A percentile compares a stretch with the other conserved stretches of the same genome.
These are phyloP conservation scores for Ernsta delagoae DNA, from an alignment of 2,888 invertebrate species.

Conservation along the genomic window DNA sequence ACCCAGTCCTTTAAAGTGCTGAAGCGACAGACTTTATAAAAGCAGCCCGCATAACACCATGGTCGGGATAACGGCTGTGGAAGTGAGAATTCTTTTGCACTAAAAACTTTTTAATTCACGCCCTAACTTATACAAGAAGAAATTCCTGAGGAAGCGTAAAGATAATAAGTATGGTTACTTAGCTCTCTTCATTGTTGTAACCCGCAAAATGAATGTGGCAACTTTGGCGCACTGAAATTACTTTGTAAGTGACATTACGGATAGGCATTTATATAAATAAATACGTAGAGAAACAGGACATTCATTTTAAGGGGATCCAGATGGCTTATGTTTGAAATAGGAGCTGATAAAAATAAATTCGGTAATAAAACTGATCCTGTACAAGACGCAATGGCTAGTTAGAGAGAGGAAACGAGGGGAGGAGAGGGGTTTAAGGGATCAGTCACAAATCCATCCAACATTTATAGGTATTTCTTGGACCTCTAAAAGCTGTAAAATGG, in stretches of 20 bases:
- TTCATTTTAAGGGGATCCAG: slow-evolving; percentile 14
- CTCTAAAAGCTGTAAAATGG: slow-evolving; percentile 1
- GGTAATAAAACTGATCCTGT: slow-evolving; percentile 36
- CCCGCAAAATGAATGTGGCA: slow-evolving; percentile 28
- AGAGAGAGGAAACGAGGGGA: slow-evolving; percentile 22
- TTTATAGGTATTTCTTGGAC: slow-evolving; percentile 6
- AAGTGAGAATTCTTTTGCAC: slow-evolving; percentile 35
- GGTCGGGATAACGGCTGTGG: slow-evolving; percentile 23
- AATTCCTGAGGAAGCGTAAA: slow-evolving; percentile 29
- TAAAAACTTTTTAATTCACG: slow-evolving; percentile 36
- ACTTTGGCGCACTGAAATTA: slow-evolving; percentile 17
- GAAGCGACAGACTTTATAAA: slow-evolving; percentile 27
- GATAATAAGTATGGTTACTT: slow-evolving; percentile 34
- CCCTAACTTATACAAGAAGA: slow-evolving; percentile 27
- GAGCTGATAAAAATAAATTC: slow-evolving; percentile 36
- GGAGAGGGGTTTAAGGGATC: slow-evolving; percentile 29
- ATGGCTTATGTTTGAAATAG: slow-evolving; percentile 23
- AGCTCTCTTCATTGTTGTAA: slow-evolving; percentile 28
- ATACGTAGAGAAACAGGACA: background rate
- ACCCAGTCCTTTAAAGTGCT: slow-evolving; percentile 12
- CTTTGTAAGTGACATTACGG: slow-evolving; percentile 7
- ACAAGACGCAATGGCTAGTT: slow-evolving; percentile 35
- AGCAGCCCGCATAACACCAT: slow-evolving; percentile 24
- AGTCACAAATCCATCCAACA: slow-evolving; percentile 26
- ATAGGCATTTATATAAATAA: background rate